Evolutionary conservation across 2,888 invertebrate genomes (phyloP), one percentile per base, ranked within the genome.

Genomic region (Isotomurus palustris): DNA sequence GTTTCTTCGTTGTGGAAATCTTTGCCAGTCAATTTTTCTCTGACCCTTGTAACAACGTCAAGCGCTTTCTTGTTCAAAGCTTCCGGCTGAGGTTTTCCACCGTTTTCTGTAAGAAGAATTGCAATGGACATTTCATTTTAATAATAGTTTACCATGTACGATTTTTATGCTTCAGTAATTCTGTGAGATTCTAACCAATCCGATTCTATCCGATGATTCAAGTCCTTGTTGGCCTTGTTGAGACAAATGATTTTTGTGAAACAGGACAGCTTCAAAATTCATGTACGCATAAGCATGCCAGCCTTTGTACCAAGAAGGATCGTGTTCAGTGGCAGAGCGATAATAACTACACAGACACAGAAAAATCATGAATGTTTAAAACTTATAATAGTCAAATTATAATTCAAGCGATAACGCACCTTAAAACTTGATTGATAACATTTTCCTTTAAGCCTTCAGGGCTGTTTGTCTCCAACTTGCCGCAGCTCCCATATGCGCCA

Each of bases 241-340:
- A 14, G 41, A 10, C 19, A 53, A 56, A 60, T 78, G 78, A 45
- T 68, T 67, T 67, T 83, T 83, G 73, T 83, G 83, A 72, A 83
- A 83, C 27, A 84, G 73, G 8, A 93, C 91, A 0, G 95, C 91
- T 77, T 96, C 94, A 73, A 94, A 99, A 77, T 97, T 96, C 84
- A 94, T 94, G 73, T 93, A 93, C 0, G 97, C 99, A 84, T 91
- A 94, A 0, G 93, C 86, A 76, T 99, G 97, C 96, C 97, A 99
- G 0, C 97, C 97, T 78, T 92, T 92, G 75, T 92, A 92, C 93
- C 96, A 97, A 52, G 85, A 84, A 1, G 85, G 82, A 71, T 93
- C 88, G 67, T 88, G 83, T 64, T 86, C 84, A 0, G 90, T 91
- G 0, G 94, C 91, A n/a, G 84, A 80, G 32, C 83, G 80, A 74